Evolutionary conservation across 1,140 invertebrate species (phyloP).

Genomic region (Oedothorax gibbosus): DNA sequence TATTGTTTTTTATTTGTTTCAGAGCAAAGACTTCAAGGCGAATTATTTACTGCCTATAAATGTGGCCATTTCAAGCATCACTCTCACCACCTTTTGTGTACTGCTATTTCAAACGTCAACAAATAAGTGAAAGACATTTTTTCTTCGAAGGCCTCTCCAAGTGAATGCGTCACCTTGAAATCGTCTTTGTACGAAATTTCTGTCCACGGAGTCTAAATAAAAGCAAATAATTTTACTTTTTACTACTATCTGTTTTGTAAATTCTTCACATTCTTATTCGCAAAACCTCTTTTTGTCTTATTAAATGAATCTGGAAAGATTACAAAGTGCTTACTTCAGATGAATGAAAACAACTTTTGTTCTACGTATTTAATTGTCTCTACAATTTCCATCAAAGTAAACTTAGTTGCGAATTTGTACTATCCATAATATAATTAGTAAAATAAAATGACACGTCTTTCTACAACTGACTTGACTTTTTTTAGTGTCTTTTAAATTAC

Average conservation of each 20-base stretch:
- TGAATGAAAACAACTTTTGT: too few relatives aligned
- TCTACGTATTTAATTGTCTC: too few relatives aligned
- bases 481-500: too few relatives aligned
- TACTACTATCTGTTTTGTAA: slow-evolving; percentile 30
- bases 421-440: too few relatives aligned
- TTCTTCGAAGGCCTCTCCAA: neutral
- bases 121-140: slow-evolving; percentile 15
- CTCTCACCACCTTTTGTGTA: neutral
- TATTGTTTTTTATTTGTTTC: slow-evolving; percentile 12
- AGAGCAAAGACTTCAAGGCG: slow-evolving; percentile 54
- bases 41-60: slow-evolving; percentile 29
- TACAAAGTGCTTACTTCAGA: too few relatives aligned
- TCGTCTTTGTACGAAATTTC: slow-evolving; percentile 49
- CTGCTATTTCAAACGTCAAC: neutral
- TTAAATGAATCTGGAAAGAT: too few relatives aligned
- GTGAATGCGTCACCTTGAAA: slow-evolving; percentile 44
- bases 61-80: neutral
- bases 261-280: neutral
- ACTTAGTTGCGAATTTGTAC: too few relatives aligned
- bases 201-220: slow-evolving; percentile 49
- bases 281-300: too few relatives aligned
- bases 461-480: too few relatives aligned
- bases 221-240: slow-evolving; percentile 53
- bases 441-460: too few relatives aligned
- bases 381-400: too few relatives aligned